phyloP scores from a whole-genome alignment of 2,797 vertebrate species.

The Coregonus suidteri region DNA sequence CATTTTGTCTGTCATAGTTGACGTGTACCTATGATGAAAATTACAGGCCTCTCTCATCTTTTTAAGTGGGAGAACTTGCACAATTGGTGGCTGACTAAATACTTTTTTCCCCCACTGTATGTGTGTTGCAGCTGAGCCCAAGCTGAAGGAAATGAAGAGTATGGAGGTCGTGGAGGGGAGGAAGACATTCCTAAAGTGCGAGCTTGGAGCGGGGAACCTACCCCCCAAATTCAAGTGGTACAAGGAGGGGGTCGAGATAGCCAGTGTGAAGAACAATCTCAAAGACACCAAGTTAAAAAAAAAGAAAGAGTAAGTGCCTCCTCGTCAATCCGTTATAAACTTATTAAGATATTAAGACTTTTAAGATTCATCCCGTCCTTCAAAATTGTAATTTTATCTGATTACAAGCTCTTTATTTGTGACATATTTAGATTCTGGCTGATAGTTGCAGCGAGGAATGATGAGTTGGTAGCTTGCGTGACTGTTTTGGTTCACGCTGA shows the following conservation, averaged over 20 bases:
- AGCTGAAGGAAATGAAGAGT: conserved; percentile 82
- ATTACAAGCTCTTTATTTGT: too few relatives aligned
- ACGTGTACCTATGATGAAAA: too few relatives aligned
- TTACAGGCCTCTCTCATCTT: too few relatives aligned
- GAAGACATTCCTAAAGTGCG: conserved; percentile 81
- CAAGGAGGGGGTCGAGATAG: conserved; percentile 80
- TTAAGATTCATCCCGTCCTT: too few relatives aligned
- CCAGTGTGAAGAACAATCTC: conserved; percentile 72
- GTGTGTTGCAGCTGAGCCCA: conserved; percentile 72
- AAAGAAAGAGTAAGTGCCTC: conserved; percentile 77
- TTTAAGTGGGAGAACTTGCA: too few relatives aligned
- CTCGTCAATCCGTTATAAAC: neutral
- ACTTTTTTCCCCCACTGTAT: too few relatives aligned
- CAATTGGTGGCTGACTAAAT: too few relatives aligned
- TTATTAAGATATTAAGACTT: too few relatives aligned
- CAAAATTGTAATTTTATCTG: too few relatives aligned
- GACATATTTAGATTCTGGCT: neutral
- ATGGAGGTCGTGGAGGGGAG: conserved; percentile 78
- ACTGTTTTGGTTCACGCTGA: conserved; percentile 25
- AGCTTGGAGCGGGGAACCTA: conserved; percentile 80
- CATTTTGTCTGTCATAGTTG: too few relatives aligned
- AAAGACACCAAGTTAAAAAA: conserved; percentile 81
- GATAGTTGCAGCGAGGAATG: neutral
- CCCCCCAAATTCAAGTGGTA: conserved; percentile 82
- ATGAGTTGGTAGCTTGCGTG: neutral